Evolutionary conservation across 1,140 invertebrate species (phyloP), one percentile per base, ranked within the genome.

Genomic region (Drosophila fuyamai): DNA sequence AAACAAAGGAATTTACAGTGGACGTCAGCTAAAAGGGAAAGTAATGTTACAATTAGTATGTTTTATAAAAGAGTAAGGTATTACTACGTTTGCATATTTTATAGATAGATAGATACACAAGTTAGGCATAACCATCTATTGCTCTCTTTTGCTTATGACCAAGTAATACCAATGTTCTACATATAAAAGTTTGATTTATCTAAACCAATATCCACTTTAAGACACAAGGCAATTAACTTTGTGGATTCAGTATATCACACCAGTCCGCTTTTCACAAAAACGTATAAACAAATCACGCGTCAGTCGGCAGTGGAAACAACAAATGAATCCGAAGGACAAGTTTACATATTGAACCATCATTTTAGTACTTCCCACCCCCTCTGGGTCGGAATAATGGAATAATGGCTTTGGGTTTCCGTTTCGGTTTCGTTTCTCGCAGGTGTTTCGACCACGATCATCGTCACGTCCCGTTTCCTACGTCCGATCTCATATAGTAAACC

Each of bases 321-420:
- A 13, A 40, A 55, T 48, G 35, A 40, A 10, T 46, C 18, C 23
- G 70, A 75, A 75, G 71, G 72, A 75, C 72, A 75, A 61, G 71
- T 50, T 55, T 75, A 63, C 50, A 56, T 50, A 71, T 70, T 41
- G 67, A 71, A 48, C 67, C 43, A 71, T 70, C 57, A 71, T 57
- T 71, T 57, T 29, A 71, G 60, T 53, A 16, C 35, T 3, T 9
- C 58, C 44, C 35, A 23, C 47, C 18, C 59, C 10, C 27, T 13
- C 2, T 10, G 51, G 51, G 9, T 8, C 27, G 18, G 3, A 27
- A 63, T 66, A 50, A 66, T 61, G 43, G 41, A 61, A 47, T 66
- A 66, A 66, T 68, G 65, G 61, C 59, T 71, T 70, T 70, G 67
- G 51, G 36, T 71, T 71, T 70, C 53, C 65, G 67, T 71, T 71